Percentiles rank a stretch among this genome's conserved stretches.
Evolutionary conservation across 2,113 vertebrate species (phyloP).

Genomic region (Ceyx margarethae): DNA sequence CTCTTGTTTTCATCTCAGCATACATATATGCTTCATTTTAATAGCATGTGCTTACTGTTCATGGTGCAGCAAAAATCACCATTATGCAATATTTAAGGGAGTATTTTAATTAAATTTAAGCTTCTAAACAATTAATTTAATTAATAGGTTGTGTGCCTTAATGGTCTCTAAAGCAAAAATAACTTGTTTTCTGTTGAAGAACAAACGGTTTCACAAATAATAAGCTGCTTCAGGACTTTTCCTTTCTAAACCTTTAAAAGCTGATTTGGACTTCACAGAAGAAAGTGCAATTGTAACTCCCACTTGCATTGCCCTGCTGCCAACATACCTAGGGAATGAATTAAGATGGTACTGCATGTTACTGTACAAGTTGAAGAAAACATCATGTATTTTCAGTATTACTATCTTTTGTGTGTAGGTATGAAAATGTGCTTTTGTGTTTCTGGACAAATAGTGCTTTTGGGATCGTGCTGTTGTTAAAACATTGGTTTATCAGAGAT

Average conservation of each 20-base stretch:
- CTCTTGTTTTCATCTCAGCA: neutral
- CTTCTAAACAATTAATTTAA: neutral
- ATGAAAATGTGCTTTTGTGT: neutral
- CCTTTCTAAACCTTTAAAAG: slow-evolving; percentile 1
- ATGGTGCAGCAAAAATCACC: neutral
- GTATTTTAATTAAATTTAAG: neutral
- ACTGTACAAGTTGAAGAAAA: neutral
- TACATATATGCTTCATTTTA: neutral
- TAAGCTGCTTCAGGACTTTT: neutral
- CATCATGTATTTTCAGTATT: neutral
- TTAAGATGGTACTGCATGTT: neutral
- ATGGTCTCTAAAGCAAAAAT: neutral
- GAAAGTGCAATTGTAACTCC: neutral
- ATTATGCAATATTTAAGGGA: neutral
- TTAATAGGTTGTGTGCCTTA: neutral
- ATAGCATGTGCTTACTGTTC: neutral
- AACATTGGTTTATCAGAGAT: neutral
- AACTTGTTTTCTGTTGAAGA: neutral
- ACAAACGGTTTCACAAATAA: neutral
- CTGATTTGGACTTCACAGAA: neutral
- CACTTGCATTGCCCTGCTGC: neutral
- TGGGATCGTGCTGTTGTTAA: neutral
- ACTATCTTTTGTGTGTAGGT: neutral
- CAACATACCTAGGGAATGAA: slow-evolving; percentile 10
- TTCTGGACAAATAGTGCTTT: neutral